Base-by-base conservation (phyloP, 2,797 vertebrate species). In the Sebastes taczanowskii region DNA sequence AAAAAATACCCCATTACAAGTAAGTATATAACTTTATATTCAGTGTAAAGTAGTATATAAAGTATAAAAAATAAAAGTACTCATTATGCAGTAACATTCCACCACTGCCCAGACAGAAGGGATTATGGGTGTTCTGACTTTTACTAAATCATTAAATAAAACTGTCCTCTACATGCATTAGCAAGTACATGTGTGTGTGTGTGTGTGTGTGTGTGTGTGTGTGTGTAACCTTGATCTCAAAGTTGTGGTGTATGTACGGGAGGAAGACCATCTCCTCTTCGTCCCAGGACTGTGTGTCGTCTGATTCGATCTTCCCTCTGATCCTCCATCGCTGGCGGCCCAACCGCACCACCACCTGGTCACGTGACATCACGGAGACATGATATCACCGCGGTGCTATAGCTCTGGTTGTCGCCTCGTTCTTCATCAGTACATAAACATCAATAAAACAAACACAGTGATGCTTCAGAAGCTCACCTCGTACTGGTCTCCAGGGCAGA, bases 401-500 rank as follows among this genome's bases (percentile, higher is more conserved):
- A 46, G 42, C 42, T 46, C 42, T 46, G 42, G 42, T 46, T 49
- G 16, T 49, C 20, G 14, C 7, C 27, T 2, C 9, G 27, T 20
- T 29, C 18, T 9, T 60, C 58, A 60, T 32, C 29, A 61, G 10
- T 61, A 29, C 18, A 23, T 58, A 27, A 58, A 62, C 42, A 18
- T 46, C 14, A 46, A 46, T 46, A 46, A 46, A 46, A 46, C 42
- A 46, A 52, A 61, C 59, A 61, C 6, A 63, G 34, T 38, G 61
- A 63, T 52, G 18, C 49, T 52, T 49, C 22, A 63, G 66, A 29
- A 27, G 11, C 88, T 92, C 80, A 99, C 98, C 98, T 99, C 98
- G 8, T 99, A 99, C 69, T 99, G 98, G 92, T 99, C 98, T 84
- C 98, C 98, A 0, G 98, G 98, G 81, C 98, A 99, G 70, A 99